These are phyloP conservation scores for Leptura quadrifasciata DNA, from an alignment of 2,888 invertebrate species.

Conservation along the genomic window DNA sequence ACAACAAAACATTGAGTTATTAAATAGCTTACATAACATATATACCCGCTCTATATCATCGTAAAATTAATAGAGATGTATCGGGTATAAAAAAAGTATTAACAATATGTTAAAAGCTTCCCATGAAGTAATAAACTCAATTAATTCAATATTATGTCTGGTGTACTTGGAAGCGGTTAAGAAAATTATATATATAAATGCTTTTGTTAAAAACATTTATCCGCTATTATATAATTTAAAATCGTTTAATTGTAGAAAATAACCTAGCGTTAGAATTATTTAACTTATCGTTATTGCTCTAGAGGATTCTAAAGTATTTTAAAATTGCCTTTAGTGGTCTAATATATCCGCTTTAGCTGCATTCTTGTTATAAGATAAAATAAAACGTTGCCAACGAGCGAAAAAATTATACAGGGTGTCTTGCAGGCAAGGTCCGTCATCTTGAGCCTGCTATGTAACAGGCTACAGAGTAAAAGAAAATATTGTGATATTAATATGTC, in stretches of 20 bases:
- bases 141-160: conserved; percentile 24
- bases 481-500: too few relatives aligned
- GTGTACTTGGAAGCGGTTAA: conserved; percentile 33
- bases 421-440: too few relatives aligned
- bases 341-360: not conserved
- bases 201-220: conserved; percentile 27
- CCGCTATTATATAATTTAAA: conserved; percentile 21
- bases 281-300: not conserved
- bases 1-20: not conserved
- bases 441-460: too few relatives aligned
- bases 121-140: conserved; percentile 32
- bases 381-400: too few relatives aligned
- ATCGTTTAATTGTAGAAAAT: conserved; percentile 22
- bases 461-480: too few relatives aligned
- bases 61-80: not conserved
- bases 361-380: not conserved
- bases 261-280: conserved; percentile 1
- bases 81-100: not conserved
- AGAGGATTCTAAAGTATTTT: not conserved
- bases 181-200: conserved; percentile 27
- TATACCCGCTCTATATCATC: not conserved
- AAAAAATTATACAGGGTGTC: too few relatives aligned
- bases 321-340: not conserved
- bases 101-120: conserved; percentile 9
- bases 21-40: not conserved